Base-by-base conservation (phyloP, 2,797 vertebrate genomes). In the Poecilia picta region DNA sequence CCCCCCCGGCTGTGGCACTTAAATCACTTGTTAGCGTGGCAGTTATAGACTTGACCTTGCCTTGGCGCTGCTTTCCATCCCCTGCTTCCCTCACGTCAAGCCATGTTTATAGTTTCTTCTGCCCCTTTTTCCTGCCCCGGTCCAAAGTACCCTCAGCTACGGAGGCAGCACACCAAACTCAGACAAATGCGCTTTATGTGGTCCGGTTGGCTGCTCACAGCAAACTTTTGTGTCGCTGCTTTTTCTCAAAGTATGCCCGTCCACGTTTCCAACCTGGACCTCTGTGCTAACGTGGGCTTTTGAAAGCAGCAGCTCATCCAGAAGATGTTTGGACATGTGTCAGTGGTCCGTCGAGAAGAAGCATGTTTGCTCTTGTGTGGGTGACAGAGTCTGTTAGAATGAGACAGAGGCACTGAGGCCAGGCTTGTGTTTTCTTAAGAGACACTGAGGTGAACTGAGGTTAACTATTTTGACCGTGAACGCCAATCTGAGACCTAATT, bases 401-500 rank as follows among this genome's bases (percentile, higher is more conserved):
- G 41, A 80, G 73, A 83, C 78, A 31, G 72, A 80, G 83, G 71
- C 84, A 73, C 51, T 86, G 87, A 94, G 89, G 85, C 53, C 88
- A 87, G 92, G 86, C 91, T 89, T 82, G 82, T 95, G 93, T 93
- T 94, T 94, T 93, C 85, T 93, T 92, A 92, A 82, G 90, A 81
- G 77, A 87, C 49, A 73, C 80, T 57, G 83, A 90, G 93, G 91
- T 91, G 90, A 92, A 85, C 80, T 41, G 79, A 76, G 93, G 94
- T 95, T 94, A 94, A 95, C 93, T 92, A 93, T 93, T 93, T 92
- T 95, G 94, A 95, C 94, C 90, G 80, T 90, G 92, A 93, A 94
- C 77, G 82, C 88, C 88, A 94, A 93, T 91, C 89, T 83, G 85
- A 89, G 86, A 89, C 84, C 85, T 92, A 91, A 93, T 90, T 93